Conservation (phyloP, 2,797 vertebrate genomes). For the Protosalanx chinensis region DNA sequence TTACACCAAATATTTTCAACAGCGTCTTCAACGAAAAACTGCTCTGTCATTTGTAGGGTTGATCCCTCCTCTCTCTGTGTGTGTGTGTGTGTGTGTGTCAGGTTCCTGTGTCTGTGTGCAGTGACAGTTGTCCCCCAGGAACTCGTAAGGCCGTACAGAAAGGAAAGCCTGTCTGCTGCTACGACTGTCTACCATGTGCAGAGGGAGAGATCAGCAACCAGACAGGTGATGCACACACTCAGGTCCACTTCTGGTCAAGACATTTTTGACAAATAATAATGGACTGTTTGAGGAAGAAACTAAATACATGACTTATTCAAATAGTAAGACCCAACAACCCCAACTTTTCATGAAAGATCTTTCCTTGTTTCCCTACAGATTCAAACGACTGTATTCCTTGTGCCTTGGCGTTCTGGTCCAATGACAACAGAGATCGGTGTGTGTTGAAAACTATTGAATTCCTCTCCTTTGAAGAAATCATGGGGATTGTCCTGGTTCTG, state of each 20-base stretch:
- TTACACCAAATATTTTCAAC: no score
- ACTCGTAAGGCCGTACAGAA: slow-evolving; percentile 39
- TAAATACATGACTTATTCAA: no score
- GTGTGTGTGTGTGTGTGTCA: slow-evolving; percentile 29
- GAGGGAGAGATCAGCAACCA: slow-evolving; percentile 49
- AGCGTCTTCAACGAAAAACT: neutral
- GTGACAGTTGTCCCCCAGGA: slow-evolving; percentile 37
- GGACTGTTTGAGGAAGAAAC: no score
- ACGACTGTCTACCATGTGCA: slow-evolving; percentile 39
- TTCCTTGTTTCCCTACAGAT: slow-evolving; percentile 8
- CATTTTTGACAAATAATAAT: no score
- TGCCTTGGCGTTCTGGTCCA: slow-evolving; percentile 19
- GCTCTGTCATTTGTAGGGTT: neutral
- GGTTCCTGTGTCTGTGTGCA: slow-evolving; percentile 44
- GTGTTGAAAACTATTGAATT: slow-evolving; percentile 17
- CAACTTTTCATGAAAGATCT: no score
- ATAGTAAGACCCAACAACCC: no score
- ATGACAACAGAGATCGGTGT: slow-evolving; percentile 12
- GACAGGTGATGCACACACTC: slow-evolving; percentile 33
- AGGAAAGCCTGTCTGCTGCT: slow-evolving; percentile 47
- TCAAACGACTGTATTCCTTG: slow-evolving; percentile 11
- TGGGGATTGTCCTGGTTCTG: slow-evolving; percentile 19
- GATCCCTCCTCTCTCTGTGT: neutral
- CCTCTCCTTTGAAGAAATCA: slow-evolving; percentile 22
- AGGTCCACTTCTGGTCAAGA: neutral